phyloP scores from a whole-genome alignment of 1,140 invertebrate genomes.

The Littorina saxatilis region DNA sequence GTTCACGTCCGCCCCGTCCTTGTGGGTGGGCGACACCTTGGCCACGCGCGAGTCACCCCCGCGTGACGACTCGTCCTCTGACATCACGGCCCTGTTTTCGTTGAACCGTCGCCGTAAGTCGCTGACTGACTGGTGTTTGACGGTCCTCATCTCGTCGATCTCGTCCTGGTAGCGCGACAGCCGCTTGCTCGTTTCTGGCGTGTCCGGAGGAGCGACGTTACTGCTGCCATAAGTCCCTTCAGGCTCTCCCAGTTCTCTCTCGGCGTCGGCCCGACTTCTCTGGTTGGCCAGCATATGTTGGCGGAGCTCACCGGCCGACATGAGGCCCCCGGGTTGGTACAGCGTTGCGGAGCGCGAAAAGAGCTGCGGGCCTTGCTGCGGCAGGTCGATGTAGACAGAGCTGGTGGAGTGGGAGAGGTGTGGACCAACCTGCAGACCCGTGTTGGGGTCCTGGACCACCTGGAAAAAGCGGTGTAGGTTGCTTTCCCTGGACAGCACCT shows the following conservation, averaged over 20 bases:
- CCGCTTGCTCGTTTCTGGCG: constrained; percentile 35
- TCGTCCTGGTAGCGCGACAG: constrained; percentile 65
- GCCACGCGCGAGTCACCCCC: constrained; percentile 24
- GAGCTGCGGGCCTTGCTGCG: not conserved
- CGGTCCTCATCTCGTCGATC: constrained; percentile 60
- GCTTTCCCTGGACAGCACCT: constrained; percentile 60
- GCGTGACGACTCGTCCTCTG: constrained; percentile 43
- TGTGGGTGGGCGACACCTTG: constrained; percentile 34
- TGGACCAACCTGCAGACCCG: constrained; percentile 17
- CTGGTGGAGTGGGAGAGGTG: constrained; percentile 26
- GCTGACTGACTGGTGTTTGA: constrained; percentile 60
- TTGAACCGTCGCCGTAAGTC: constrained; percentile 63
- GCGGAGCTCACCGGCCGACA: constrained; percentile 43
- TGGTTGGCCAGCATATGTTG: constrained; percentile 50
- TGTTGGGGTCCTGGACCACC: constrained; percentile 57
- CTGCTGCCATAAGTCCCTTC: not conserved
- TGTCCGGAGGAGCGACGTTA: not conserved
- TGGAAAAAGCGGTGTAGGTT: constrained; percentile 62
- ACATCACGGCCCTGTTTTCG: constrained; percentile 47
- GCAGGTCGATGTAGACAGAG: constrained; percentile 15
- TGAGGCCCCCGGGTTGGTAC: constrained; percentile 24
- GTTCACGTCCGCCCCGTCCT: constrained; percentile 34
- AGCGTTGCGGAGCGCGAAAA: not conserved
- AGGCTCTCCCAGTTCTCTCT: not conserved
- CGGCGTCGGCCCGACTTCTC: constrained; percentile 18